A percentile compares a stretch with the other conserved stretches of the same genome.
These are phyloP conservation scores for Synanthedon tipuliformis DNA, from an alignment of 2,888 invertebrate species.

Conservation along the genomic window DNA sequence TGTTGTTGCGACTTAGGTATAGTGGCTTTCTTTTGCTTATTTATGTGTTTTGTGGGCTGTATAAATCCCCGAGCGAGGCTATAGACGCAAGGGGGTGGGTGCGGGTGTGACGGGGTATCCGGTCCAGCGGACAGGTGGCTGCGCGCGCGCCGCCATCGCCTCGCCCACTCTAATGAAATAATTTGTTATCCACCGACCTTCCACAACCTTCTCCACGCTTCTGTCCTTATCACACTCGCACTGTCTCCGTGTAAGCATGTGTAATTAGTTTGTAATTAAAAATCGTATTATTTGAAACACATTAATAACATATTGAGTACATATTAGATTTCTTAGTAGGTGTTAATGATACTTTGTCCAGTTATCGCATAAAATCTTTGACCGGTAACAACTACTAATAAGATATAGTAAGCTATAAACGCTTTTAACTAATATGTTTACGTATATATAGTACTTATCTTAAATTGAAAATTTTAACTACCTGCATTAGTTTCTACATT, in stretches of 20 bases:
- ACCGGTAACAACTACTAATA: too few relatives aligned
- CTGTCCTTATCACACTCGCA: conserved; percentile 20
- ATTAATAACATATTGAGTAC: neutral
- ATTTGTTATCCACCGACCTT: conserved; percentile 55
- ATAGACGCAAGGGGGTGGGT: conserved; percentile 4
- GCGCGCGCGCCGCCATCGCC: conserved; percentile 30
- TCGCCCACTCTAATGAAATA: conserved; percentile 60
- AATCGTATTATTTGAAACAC: neutral
- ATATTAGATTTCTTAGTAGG: neutral
- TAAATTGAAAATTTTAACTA: too few relatives aligned
- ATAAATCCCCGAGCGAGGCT: conserved; percentile 1
- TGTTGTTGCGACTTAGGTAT: neutral
- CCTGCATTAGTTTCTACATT: too few relatives aligned
- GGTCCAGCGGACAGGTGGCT: conserved; percentile 60
- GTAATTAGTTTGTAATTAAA: neutral
- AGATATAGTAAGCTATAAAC: too few relatives aligned
- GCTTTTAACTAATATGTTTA: too few relatives aligned
- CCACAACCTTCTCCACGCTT: conserved; percentile 44
- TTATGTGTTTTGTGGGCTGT: neutral
- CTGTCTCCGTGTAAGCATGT: neutral
- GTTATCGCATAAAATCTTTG: too few relatives aligned
- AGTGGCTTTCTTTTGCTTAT: neutral
- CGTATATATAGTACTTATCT: too few relatives aligned
- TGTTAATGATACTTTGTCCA: neutral
- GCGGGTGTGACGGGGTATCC: conserved; percentile 38